Conservation (phyloP, 2,797 vertebrate genomes). For the Chelon auratus region DNA sequence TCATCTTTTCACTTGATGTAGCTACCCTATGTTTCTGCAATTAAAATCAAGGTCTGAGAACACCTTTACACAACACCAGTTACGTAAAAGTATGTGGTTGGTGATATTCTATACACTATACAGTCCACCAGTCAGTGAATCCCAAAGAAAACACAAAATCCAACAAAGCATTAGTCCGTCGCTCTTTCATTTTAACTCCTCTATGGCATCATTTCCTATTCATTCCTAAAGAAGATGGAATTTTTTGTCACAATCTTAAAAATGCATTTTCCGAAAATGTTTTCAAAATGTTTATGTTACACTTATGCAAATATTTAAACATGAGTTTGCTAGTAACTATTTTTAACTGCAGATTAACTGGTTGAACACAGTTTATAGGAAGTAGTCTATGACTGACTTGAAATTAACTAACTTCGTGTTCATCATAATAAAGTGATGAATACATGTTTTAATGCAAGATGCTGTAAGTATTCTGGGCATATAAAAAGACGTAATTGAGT, state of each 20-base stretch:
- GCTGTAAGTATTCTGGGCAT: background rate
- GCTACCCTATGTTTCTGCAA: conserved; percentile 27
- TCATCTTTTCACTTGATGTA: conserved; percentile 35
- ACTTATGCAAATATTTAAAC: background rate
- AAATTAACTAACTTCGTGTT: background rate
- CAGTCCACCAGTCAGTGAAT: background rate
- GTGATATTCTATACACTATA: background rate
- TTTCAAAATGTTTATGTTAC: background rate
- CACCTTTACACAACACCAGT: conserved; percentile 35
- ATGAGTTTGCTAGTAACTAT: background rate
- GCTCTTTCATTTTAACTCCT: background rate
- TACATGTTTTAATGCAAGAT: too few relatives aligned
- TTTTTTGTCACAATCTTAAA: too few relatives aligned
- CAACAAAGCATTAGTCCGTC: background rate
- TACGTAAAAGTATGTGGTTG: conserved; percentile 9
- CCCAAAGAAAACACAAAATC: background rate
- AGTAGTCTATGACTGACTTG: background rate
- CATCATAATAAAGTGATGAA: background rate
- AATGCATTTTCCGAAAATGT: background rate
- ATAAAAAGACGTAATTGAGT: conserved; percentile 1
- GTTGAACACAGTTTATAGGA: background rate
- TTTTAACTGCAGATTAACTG: background rate
- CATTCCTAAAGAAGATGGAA: background rate
- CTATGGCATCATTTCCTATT: background rate
- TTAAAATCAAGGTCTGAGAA: conserved; percentile 42